phyloP scores from a whole-genome alignment of 2,888 invertebrate genomes.

The Labia minor region DNA sequence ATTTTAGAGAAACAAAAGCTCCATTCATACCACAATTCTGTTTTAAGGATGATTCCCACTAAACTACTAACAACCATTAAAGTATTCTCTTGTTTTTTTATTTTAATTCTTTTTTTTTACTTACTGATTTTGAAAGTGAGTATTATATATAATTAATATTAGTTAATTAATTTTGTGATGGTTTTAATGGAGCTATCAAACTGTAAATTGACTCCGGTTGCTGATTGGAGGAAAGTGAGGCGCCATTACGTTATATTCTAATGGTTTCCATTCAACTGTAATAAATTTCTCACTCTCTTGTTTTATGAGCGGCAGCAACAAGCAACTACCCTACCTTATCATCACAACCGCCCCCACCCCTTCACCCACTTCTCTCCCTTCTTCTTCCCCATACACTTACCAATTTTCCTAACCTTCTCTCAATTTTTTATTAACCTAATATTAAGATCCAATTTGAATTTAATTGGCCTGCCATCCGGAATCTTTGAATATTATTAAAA shows the following conservation, averaged over 20 bases:
- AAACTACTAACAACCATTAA: neutral
- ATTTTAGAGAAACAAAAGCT: too few species aligned
- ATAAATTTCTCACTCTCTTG: neutral
- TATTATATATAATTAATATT: neutral
- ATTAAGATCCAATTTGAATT: constrained; percentile 7
- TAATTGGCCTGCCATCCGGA: neutral
- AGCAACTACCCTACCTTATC: neutral
- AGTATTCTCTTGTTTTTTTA: neutral
- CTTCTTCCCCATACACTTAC: too few species aligned
- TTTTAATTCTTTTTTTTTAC: too few species aligned
- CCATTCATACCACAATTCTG: too few species aligned
- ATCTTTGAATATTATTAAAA: neutral
- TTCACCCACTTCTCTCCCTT: neutral
- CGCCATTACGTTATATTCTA: neutral
- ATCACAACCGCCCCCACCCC: neutral
- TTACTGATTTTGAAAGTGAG: too few species aligned
- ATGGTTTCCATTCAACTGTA: neutral
- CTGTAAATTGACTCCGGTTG: neutral
- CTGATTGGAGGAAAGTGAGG: neutral
- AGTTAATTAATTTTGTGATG: neutral
- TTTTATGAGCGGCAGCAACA: neutral
- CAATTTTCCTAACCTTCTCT: too few species aligned
- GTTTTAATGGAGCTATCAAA: neutral
- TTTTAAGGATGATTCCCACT: neutral
- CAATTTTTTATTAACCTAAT: neutral